Evolutionary conservation across 2,888 invertebrate genomes (phyloP).

Genomic region (Seira sanloemensis): DNA sequence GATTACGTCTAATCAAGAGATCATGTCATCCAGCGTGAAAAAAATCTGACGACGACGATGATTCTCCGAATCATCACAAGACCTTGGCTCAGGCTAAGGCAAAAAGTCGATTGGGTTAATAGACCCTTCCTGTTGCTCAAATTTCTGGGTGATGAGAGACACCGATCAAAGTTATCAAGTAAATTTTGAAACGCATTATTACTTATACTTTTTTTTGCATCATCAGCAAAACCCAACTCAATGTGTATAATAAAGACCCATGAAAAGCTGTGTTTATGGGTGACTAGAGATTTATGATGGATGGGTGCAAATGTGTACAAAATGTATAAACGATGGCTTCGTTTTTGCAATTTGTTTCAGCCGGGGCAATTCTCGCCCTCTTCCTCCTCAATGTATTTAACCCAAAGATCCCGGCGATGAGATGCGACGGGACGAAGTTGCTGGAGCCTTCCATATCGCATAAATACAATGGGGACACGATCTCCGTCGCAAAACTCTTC

Average conservation of each 20-base stretch:
- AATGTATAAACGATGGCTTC: too few relatives aligned
- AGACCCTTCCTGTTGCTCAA: conserved; percentile 56
- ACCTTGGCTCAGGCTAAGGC: conserved; percentile 58
- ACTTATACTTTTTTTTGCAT: too few relatives aligned
- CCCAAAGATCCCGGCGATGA: conserved; percentile 65
- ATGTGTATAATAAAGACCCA: too few relatives aligned
- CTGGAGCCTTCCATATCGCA: conserved; percentile 83
- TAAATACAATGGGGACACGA: conserved; percentile 83
- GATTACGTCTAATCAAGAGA: conserved; percentile 10
- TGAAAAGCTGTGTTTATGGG: too few relatives aligned
- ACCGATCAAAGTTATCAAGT: conserved; percentile 23
- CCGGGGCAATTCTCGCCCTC: conserved; percentile 55
- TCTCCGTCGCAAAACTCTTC: conserved; percentile 80
- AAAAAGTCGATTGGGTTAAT: conserved; percentile 54
- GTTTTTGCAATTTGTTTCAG: conserved; percentile 50
- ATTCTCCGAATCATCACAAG: too few relatives aligned
- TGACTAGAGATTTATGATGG: too few relatives aligned
- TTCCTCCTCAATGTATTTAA: conserved; percentile 68
- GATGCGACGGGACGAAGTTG: conserved; percentile 71
- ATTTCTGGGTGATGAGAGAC: conserved; percentile 20
- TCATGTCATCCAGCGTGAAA: too few relatives aligned
- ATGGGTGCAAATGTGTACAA: too few relatives aligned
- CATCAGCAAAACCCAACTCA: too few relatives aligned
- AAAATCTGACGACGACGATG: too few relatives aligned
- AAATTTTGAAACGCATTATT: too few relatives aligned